Conservation (phyloP, 2,113 vertebrate species). For the Psephotus haematonotus region DNA sequence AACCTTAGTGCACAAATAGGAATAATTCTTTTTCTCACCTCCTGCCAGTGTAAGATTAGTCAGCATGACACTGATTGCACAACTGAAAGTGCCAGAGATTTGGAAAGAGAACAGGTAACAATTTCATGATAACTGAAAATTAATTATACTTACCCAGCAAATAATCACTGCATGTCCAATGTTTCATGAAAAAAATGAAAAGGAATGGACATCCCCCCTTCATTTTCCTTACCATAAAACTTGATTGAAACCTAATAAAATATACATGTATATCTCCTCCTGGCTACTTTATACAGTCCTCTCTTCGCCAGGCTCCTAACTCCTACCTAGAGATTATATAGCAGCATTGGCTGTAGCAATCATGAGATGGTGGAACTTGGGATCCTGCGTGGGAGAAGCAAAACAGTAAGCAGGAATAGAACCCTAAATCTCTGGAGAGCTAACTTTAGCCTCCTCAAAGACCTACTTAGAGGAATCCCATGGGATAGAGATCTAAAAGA, state of each 20-base stretch:
- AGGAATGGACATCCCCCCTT: neutral
- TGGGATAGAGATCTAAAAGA: neutral
- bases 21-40: neutral
- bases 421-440: neutral
- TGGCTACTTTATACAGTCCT: neutral
- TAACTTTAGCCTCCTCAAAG: neutral
- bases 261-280: neutral
- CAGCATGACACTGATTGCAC: neutral
- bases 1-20: neutral
- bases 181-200: neutral
- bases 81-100: neutral
- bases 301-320: neutral
- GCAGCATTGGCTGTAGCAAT: neutral
- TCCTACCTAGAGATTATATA: neutral
- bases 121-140: neutral
- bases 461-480: neutral
- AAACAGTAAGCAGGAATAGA: neutral
- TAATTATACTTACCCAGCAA: slow-evolving; percentile 5
- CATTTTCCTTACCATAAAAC: neutral
- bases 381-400: neutral
- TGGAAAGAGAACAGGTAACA: neutral
- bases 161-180: neutral
- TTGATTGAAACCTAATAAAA: neutral
- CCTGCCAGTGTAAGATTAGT: neutral
- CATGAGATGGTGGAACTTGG: neutral